phyloP scores from a whole-genome alignment of 2,113 vertebrate species.

The Pampusana beccarii region DNA sequence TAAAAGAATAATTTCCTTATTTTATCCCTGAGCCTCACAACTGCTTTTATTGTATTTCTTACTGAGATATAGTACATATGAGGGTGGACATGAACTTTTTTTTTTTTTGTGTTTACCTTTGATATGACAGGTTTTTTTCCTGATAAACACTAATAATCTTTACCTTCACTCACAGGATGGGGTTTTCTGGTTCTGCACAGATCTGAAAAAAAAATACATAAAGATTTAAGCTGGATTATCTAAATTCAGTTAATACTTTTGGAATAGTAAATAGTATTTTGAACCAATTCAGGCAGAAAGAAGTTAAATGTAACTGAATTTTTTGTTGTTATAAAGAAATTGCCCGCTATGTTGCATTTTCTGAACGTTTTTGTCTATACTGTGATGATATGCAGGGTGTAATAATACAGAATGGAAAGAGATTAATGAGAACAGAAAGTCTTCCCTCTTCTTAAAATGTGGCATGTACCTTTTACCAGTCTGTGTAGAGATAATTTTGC shows the following conservation, averaged over 20 bases:
- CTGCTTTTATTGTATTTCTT: not conserved
- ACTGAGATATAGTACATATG: not conserved
- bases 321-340: not conserved
- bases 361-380: not conserved
- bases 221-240: not conserved
- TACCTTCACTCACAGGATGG: not conserved
- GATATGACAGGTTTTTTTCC: not conserved
- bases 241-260: not conserved
- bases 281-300: not conserved
- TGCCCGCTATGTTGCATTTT: not conserved
- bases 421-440: not conserved
- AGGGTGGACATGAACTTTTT: not conserved
- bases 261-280: not conserved
- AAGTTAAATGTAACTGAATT: not conserved
- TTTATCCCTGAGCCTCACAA: not conserved
- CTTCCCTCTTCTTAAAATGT: not conserved
- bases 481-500: not conserved
- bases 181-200: not conserved
- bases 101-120: not conserved
- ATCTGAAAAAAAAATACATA: not conserved
- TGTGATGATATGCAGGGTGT: not conserved
- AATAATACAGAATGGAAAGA: not conserved
- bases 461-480: not conserved
- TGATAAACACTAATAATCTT: not conserved
- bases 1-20: not conserved